phyloP scores from a whole-genome alignment of 2,797 vertebrate genomes.

The Garrulus glandarius region DNA sequence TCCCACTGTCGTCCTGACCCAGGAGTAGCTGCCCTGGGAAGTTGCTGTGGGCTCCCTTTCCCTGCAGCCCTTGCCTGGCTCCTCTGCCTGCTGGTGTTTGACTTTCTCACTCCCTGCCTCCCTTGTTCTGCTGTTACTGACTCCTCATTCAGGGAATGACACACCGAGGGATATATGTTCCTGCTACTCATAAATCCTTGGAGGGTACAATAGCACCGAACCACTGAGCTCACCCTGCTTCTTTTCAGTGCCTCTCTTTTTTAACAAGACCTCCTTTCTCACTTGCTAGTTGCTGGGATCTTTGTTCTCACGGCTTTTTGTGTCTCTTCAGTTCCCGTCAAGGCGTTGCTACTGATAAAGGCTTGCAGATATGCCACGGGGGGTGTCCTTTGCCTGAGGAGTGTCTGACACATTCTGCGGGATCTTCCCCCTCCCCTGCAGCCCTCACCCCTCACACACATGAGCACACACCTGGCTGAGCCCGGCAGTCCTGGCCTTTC shows the following conservation, averaged over 20 bases:
- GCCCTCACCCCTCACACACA: fast-evolving
- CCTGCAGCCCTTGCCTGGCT: background rate
- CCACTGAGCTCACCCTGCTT: background rate
- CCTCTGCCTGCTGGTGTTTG: background rate
- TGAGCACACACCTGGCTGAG: background rate
- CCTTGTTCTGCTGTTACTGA: background rate
- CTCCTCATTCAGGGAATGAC: slow-evolving; percentile 1
- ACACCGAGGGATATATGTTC: background rate
- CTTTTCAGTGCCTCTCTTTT: background rate
- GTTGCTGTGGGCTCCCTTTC: background rate
- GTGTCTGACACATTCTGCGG: background rate
- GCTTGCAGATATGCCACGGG: background rate
- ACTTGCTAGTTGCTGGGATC: background rate
- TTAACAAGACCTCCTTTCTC: background rate
- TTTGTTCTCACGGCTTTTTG: background rate
- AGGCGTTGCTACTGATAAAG: background rate
- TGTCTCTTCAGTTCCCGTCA: background rate
- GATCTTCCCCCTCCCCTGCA: background rate
- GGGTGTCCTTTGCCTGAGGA: background rate
- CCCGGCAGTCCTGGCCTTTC: background rate
- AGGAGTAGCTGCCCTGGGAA: background rate
- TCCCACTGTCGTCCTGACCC: fast-evolving
- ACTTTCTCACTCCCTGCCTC: slow-evolving; percentile 5
- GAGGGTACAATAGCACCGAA: background rate
- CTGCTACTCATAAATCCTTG: slow-evolving; percentile 15